Evolutionary conservation across 1,140 invertebrate species (phyloP).

Genomic region (Musca vetustissima): DNA sequence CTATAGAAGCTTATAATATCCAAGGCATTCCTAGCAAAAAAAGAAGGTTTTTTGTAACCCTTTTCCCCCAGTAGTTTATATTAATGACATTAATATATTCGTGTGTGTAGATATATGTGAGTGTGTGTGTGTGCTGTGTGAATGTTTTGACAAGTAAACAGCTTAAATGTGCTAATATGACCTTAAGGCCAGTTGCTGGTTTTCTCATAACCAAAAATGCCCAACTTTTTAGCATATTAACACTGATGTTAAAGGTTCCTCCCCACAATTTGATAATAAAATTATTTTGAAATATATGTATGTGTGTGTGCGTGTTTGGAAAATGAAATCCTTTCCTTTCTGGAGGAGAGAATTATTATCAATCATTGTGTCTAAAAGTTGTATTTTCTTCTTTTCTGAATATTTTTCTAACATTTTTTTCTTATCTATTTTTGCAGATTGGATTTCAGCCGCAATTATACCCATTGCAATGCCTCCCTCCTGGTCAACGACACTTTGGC

Average conservation of each 20-base stretch:
- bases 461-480: slow-evolving; percentile 72
- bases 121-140: no score
- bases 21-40: no score
- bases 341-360: background rate
- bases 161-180: slow-evolving; percentile 14
- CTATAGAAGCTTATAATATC: no score
- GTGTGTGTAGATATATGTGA: no score
- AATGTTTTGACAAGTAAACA: slow-evolving; percentile 16
- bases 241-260: no score
- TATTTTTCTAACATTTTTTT: background rate
- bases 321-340: background rate
- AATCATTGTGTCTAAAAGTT: background rate
- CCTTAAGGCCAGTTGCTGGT: background rate
- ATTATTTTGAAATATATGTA: no score
- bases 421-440: slow-evolving; percentile 64
- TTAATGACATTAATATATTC: background rate
- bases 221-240: no score
- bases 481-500: slow-evolving; percentile 77
- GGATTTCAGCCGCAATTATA: slow-evolving; percentile 65
- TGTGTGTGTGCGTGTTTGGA: no score
- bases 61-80: no score
- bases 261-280: no score
- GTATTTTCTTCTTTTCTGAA: background rate
- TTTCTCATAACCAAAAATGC: no score
- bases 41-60: no score